Percentiles rank a stretch among this genome's conserved stretches.
These are phyloP conservation scores for Tethya wilhelma DNA, from an alignment of 37 sponge, comb jelly and placozoan species.

Conservation along the genomic window DNA sequence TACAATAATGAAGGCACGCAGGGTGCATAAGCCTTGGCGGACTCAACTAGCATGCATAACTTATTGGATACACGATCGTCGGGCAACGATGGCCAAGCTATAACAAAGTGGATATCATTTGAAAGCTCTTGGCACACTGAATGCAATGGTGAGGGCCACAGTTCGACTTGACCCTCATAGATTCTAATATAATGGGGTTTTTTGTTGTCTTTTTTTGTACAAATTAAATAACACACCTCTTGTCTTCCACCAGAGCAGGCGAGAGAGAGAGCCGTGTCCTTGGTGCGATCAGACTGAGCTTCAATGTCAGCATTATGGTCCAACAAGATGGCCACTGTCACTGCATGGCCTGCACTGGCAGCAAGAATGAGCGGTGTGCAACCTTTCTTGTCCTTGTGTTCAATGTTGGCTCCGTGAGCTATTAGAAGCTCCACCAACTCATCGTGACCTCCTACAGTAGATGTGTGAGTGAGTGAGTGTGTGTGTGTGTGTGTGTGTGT, in stretches of 20 bases:
- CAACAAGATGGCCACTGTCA: constrained; percentile 80
- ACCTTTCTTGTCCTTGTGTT: constrained; percentile 93
- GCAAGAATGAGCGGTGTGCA: constrained; percentile 84
- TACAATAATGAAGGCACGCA: too few relatives aligned
- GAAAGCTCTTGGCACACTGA: too few relatives aligned
- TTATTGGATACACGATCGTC: too few relatives aligned
- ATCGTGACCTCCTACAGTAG: constrained; percentile 79
- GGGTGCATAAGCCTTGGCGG: too few relatives aligned
- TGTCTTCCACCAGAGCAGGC: constrained; percentile 91
- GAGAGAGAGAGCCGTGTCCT: constrained; percentile 90
- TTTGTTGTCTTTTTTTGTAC: too few relatives aligned
- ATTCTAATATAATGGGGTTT: too few relatives aligned
- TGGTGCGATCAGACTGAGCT: constrained; percentile 87
- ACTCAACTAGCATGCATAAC: too few relatives aligned
- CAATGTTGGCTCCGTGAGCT: constrained; percentile 71
- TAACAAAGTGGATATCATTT: too few relatives aligned
- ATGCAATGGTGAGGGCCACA: too few relatives aligned
- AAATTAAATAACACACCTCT: constrained; percentile 52
- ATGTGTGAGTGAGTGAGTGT: too few relatives aligned
- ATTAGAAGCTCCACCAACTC: constrained; percentile 85
- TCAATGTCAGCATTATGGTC: constrained; percentile 87
- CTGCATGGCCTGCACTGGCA: constrained; percentile 79
- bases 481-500: background rate
- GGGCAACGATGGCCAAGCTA: too few relatives aligned
- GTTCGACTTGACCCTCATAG: too few relatives aligned